phyloP scores from a whole-genome alignment of 2,113 vertebrate genomes.

The Hydrochoerus hydrochaeris region DNA sequence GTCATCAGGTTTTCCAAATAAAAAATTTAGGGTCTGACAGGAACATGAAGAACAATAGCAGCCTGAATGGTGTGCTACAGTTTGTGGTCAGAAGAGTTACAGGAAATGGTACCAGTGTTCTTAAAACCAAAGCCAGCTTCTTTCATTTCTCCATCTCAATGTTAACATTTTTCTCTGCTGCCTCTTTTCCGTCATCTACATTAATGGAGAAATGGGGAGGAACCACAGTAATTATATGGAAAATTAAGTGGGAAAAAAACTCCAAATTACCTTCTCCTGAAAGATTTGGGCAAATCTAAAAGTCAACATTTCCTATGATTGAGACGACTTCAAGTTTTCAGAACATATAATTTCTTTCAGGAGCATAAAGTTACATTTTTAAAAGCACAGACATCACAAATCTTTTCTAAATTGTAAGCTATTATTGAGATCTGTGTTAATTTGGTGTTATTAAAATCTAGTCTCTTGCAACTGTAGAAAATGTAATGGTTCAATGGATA shows the following conservation, averaged over 20 bases:
- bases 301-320: slow-evolving; percentile 57
- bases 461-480: slow-evolving; percentile 4
- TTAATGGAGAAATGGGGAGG: slow-evolving; percentile 72
- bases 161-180: slow-evolving; percentile 49
- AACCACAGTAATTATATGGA: slow-evolving; percentile 77
- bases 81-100: slow-evolving; percentile 41
- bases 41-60: slow-evolving; percentile 50
- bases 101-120: neutral
- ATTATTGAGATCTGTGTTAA: slow-evolving; percentile 36
- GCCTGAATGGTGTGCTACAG: neutral
- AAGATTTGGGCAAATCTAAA: slow-evolving; percentile 54
- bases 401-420: slow-evolving; percentile 21
- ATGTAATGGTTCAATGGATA: neutral
- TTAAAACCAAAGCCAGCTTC: slow-evolving; percentile 18
- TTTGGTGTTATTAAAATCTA: slow-evolving; percentile 49
- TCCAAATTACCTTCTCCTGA: slow-evolving; percentile 58
- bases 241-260: slow-evolving; percentile 74
- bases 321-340: slow-evolving; percentile 69
- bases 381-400: slow-evolving; percentile 35
- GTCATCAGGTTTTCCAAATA: slow-evolving; percentile 60
- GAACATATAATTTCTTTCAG: slow-evolving; percentile 54
- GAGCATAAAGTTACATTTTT: slow-evolving; percentile 43
- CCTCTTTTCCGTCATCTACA: slow-evolving; percentile 68
- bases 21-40: slow-evolving; percentile 52
- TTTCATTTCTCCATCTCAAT: neutral